phyloP scores from a whole-genome alignment of 2,113 vertebrate species.

The Agapornis roseicollis region DNA sequence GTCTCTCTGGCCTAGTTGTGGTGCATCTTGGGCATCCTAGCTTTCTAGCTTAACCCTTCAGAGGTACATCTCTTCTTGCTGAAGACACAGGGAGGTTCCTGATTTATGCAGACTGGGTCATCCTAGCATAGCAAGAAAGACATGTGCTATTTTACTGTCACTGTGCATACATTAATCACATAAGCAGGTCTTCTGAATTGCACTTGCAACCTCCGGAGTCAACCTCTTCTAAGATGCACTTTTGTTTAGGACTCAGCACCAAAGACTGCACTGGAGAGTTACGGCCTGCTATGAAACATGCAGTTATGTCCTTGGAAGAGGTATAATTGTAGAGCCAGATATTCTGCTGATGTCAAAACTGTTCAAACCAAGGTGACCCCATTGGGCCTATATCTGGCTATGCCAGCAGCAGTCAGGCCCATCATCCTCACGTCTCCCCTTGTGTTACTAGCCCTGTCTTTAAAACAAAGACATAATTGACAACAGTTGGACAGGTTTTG shows the following conservation, averaged over 20 bases:
- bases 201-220: neutral
- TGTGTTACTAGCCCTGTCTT: neutral
- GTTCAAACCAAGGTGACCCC: neutral
- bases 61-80: accelerated
- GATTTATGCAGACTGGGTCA: neutral
- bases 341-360: neutral
- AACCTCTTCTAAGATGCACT: neutral
- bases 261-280: neutral
- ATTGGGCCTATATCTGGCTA: accelerated
- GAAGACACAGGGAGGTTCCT: neutral
- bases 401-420: accelerated
- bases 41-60: neutral
- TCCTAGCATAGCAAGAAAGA: neutral
- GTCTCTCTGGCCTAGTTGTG: neutral
- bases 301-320: neutral
- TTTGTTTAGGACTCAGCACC: neutral
- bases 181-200: neutral
- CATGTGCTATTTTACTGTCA: neutral
- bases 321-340: neutral
- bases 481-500: neutral
- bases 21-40: neutral
- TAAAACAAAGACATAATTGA: neutral
- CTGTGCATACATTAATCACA: neutral
- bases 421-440: accelerated
- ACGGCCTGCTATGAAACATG: neutral